Evolutionary conservation across 2,113 vertebrate genomes (phyloP).

Genomic region (Hippopotamus amphibius): DNA sequence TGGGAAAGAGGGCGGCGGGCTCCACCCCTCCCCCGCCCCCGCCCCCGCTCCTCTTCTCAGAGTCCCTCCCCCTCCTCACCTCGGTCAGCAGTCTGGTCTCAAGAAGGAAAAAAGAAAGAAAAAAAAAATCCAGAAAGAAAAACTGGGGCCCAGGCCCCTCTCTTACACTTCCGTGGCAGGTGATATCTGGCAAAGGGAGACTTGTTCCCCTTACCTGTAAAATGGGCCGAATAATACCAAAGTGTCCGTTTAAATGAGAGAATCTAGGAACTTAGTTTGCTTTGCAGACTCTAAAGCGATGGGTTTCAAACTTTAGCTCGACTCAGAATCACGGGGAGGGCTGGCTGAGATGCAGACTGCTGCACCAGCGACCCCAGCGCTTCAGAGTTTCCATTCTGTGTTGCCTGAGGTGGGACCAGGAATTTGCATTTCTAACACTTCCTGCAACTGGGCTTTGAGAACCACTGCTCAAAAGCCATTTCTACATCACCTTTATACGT

Average conservation of each 20-base stretch:
- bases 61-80: neutral
- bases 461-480: neutral
- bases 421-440: neutral
- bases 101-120: neutral
- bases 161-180: neutral
- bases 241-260: neutral
- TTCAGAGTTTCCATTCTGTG: neutral
- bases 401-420: too few species aligned
- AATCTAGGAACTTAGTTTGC: neutral
- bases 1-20: neutral
- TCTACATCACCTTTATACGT: neutral
- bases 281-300: neutral
- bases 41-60: accelerated
- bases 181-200: neutral
- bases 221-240: neutral
- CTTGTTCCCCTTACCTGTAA: neutral
- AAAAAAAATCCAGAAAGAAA: neutral
- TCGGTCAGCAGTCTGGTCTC: neutral
- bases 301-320: neutral
- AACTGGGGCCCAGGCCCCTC: neutral
- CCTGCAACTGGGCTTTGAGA: neutral
- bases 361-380: neutral
- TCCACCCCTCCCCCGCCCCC: too few species aligned
- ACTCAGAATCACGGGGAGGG: neutral
- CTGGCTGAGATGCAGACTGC: neutral